These are phyloP conservation scores for Myocastor coypus DNA, from an alignment of 2,113 vertebrate species.

Conservation along the genomic window DNA sequence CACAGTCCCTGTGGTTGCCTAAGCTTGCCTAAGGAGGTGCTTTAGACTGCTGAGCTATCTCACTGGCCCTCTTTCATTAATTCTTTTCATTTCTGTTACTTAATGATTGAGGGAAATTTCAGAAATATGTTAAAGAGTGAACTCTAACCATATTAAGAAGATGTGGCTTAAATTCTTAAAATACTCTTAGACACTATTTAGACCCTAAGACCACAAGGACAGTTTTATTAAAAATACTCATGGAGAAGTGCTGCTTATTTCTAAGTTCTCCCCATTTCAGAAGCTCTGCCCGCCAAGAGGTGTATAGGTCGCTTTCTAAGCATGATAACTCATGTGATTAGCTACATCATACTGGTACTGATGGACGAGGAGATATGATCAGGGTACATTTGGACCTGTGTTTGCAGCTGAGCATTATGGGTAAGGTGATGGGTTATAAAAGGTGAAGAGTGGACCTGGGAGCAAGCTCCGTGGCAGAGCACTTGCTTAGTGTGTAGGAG, in stretches of 20 bases:
- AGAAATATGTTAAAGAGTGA: neutral
- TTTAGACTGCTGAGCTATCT: too few relatives aligned
- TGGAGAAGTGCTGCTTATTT: neutral
- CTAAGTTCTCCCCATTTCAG: accelerated
- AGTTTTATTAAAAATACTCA: neutral
- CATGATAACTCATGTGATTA: too few relatives aligned
- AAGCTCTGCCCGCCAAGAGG: neutral
- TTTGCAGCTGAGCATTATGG: neutral
- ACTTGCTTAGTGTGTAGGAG: neutral
- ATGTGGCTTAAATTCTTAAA: neutral
- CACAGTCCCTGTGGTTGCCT: too few relatives aligned
- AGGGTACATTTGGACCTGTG: neutral
- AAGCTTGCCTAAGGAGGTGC: too few relatives aligned
- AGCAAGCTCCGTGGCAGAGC: neutral
- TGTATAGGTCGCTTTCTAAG: neutral
- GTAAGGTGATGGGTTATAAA: neutral
- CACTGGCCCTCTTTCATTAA: neutral
- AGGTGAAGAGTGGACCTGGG: neutral
- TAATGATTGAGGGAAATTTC: neutral
- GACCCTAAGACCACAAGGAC: neutral
- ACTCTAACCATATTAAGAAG: neutral
- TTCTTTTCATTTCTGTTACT: neutral
- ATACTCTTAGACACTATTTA: too few relatives aligned
- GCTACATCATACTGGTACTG: accelerated
- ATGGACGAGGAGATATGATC: neutral